These are phyloP conservation scores for Cettia cetti DNA, from an alignment of 2,113 vertebrate species.

Conservation along the genomic window DNA sequence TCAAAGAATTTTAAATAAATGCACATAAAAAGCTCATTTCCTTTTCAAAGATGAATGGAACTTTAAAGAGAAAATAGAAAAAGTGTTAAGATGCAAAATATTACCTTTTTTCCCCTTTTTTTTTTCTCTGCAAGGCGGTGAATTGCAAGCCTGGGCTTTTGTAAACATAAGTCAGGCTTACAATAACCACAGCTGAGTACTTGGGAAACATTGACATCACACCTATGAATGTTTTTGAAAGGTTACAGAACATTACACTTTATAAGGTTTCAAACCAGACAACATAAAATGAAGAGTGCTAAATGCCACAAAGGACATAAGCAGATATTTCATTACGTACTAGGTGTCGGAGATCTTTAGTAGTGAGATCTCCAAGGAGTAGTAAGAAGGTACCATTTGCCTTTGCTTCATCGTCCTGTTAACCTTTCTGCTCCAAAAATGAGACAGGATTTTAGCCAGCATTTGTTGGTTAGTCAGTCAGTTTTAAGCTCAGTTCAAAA, in stretches of 20 bases:
- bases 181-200: not conserved
- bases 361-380: not conserved
- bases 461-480: not conserved
- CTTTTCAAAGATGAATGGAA: not conserved
- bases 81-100: not conserved
- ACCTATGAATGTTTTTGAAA: slow-evolving; percentile 1
- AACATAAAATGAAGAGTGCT: not conserved
- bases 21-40: not conserved
- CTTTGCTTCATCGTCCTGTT: not conserved
- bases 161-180: not conserved
- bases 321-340: not conserved
- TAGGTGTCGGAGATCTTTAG: not conserved
- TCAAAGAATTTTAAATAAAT: not conserved
- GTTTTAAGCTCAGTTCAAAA: not conserved
- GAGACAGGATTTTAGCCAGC: not conserved
- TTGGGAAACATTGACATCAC: slow-evolving; percentile 3
- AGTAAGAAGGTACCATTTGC: not conserved
- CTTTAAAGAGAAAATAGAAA: not conserved
- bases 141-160: not conserved
- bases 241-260: slow-evolving; percentile 9
- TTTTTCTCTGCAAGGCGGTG: not conserved
- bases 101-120: rapidly evolving
- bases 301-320: not conserved
- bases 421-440: not conserved
- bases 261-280: not conserved